These are phyloP conservation scores for Proteles cristata DNA, from an alignment of 2,113 vertebrate genomes.

Conservation along the genomic window DNA sequence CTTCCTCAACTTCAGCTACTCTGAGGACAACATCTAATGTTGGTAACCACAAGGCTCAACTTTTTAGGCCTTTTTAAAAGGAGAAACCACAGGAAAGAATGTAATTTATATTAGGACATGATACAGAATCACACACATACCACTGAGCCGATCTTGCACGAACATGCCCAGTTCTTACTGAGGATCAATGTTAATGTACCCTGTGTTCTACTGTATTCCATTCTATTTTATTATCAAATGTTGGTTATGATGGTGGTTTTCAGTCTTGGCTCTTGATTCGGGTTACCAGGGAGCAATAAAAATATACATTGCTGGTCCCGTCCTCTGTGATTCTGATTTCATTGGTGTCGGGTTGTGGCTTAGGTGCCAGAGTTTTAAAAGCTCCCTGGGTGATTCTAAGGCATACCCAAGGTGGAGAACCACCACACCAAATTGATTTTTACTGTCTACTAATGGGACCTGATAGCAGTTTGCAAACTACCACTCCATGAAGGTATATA, in stretches of 20 bases:
- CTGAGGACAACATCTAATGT: background rate
- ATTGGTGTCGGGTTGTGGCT: background rate
- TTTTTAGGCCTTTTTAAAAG: background rate
- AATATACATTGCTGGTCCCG: background rate
- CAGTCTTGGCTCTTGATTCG: background rate
- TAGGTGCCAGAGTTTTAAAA: slow-evolving; percentile 17
- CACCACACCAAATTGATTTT: slow-evolving; percentile 27
- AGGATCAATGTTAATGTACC: background rate
- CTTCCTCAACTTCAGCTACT: background rate
- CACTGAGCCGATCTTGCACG: background rate
- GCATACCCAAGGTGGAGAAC: background rate
- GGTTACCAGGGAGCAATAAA: background rate
- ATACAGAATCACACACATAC: background rate
- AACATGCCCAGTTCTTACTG: background rate
- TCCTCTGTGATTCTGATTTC: slow-evolving; percentile 37
- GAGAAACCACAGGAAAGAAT: background rate
- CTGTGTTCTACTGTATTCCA: background rate
- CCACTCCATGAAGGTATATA: background rate
- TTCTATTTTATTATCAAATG: slow-evolving; percentile 6
- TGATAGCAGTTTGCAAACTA: slow-evolving; percentile 36
- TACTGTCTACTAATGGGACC: background rate
- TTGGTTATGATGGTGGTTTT: background rate
- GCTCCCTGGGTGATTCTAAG: slow-evolving; percentile 24
- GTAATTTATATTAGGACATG: background rate
- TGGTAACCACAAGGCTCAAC: background rate